Evolutionary conservation across 2,113 vertebrate species (phyloP), one percentile per base, ranked within the genome.

Genomic region (Erpornis zantholeuca): DNA sequence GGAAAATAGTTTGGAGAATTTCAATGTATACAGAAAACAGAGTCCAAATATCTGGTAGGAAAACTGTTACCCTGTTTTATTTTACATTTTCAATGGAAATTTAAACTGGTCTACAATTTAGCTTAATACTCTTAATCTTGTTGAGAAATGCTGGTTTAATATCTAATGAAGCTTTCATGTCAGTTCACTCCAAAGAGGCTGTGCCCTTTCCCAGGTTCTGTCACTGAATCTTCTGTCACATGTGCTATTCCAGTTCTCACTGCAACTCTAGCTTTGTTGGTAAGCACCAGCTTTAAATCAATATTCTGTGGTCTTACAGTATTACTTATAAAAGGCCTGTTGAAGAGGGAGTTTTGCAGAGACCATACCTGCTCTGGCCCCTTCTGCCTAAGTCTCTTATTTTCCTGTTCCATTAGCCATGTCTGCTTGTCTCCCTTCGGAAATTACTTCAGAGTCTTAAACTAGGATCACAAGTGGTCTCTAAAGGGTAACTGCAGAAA

Each of bases 311-410:
- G 27, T 57, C 28, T 29, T 78, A 44, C 21, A 29, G 54, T 90
- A 36, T 81, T 49, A 12, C 9, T 84, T 65, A 8, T 0, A 38
- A 76, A 64, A 86, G 15, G 7, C 25, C 15, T 44, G 7, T 44
- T 63, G 52, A 49, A 81, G 60, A 29, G 31, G 31, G 40, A 44
- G 44, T 45, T 84, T 45, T 3, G 1, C 21, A 24, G 42, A n/a
- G 11, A 40, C 35, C 11, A 16, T 33, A 25, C 8, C 65, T n/a
- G 27, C 53, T 70, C 3, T 0, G 0, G 12, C 15, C 53, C 15
- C 10, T 38, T 29, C n/a, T 71, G 29, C 24, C 15, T 1, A 64
- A 28, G 27, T 69, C 38, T 31, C 19, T 68, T 29, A 52, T 52
- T 82, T 86, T 12, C 56, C 15, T 8, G 31, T 78, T 54, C 69